A percentile compares a stretch with the other conserved stretches of the same genome.
Conservation (phyloP, 2,888 invertebrate species). For the Boloria selene region DNA sequence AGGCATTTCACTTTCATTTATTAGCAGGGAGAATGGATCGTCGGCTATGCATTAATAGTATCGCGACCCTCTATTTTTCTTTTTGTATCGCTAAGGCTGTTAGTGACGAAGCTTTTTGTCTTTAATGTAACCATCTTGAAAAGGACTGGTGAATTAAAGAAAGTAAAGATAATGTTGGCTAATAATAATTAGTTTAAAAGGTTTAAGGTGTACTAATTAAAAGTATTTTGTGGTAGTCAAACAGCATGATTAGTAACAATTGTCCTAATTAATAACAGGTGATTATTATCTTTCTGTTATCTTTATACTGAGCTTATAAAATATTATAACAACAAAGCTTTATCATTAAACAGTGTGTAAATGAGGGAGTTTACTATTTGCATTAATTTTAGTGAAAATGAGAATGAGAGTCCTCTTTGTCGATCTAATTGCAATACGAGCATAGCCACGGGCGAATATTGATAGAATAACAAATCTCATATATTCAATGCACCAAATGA, state of each 20-base stretch:
- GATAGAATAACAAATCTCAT: too few species aligned
- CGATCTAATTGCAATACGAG: too few species aligned
- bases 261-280: too few species aligned
- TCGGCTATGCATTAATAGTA: slow-evolving; percentile 33
- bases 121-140: slow-evolving; percentile 14
- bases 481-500: too few species aligned
- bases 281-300: too few species aligned
- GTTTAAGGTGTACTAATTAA: not conserved
- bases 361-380: too few species aligned
- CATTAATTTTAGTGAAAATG: too few species aligned
- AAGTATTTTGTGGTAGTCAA: not conserved
- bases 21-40: slow-evolving; percentile 37
- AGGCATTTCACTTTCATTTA: slow-evolving; percentile 43
- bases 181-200: slow-evolving; percentile 2
- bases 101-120: slow-evolving; percentile 32
- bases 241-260: not conserved
- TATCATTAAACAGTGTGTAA: too few species aligned
- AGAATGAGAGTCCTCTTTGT: too few species aligned
- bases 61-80: slow-evolving; percentile 33
- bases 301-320: too few species aligned
- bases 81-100: slow-evolving; percentile 33
- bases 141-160: not conserved
- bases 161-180: slow-evolving; percentile 1
- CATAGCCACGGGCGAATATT: too few species aligned
- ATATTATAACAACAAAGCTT: too few species aligned